A percentile compares a stretch with the other conserved stretches of the same genome.
These are phyloP conservation scores for Heterocephalus glaber DNA, from an alignment of 2,113 vertebrate species.

Conservation along the genomic window DNA sequence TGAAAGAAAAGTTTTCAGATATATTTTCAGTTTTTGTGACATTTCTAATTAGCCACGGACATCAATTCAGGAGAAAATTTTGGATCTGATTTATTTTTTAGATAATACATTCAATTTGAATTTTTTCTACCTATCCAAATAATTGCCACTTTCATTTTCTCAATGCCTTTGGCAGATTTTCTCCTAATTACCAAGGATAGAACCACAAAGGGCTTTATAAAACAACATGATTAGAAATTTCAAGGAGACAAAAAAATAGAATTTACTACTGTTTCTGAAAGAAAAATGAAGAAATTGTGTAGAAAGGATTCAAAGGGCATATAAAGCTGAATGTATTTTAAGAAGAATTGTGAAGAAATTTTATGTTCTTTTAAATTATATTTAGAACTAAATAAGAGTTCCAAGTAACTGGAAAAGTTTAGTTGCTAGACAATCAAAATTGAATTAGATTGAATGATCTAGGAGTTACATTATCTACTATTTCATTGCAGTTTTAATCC, in stretches of 20 bases:
- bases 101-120: background rate
- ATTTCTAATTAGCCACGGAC: background rate
- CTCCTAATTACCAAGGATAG: background rate
- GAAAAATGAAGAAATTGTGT: background rate
- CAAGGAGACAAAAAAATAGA: background rate
- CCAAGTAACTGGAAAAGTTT: background rate
- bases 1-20: background rate
- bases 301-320: background rate
- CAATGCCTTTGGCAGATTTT: background rate
- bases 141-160: background rate
- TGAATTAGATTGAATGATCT: background rate
- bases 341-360: background rate
- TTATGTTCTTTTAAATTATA: background rate
- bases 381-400: background rate
- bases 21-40: background rate
- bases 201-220: background rate
- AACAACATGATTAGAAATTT: background rate
- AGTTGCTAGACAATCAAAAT: background rate
- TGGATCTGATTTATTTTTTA: background rate
- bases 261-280: background rate
- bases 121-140: background rate
- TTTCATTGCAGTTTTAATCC: background rate
- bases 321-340: background rate
- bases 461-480: background rate
- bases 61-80: background rate